Conservation (phyloP, 37 sponge, comb jelly and placozoan genomes). For the Bolinopsis microptera region DNA sequence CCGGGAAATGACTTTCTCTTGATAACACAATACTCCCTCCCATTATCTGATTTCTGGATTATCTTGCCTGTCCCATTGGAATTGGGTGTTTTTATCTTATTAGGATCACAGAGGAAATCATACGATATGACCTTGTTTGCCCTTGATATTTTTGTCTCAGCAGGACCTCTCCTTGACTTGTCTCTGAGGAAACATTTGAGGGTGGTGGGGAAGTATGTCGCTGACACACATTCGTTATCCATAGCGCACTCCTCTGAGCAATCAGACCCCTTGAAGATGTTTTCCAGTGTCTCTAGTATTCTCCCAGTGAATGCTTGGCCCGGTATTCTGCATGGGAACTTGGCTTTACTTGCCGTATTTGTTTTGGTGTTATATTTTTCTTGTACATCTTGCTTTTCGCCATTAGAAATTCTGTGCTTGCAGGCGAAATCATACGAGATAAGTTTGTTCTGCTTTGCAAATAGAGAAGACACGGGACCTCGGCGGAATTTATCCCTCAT, state of each 20-base stretch:
- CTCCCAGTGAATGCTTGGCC: not conserved
- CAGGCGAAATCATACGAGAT: not conserved
- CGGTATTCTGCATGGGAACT: not conserved
- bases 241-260: slow-evolving; percentile 36
- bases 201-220: not conserved
- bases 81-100: not conserved
- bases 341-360: not conserved
- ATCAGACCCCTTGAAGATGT: not conserved
- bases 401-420: not conserved
- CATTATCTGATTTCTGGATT: not conserved
- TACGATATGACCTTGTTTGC: not conserved
- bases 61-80: not conserved
- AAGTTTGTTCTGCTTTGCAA: not conserved
- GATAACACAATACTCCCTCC: not conserved
- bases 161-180: not conserved
- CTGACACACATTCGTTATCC: not conserved
- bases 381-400: not conserved
- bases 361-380: not conserved
- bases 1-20: not conserved
- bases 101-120: slow-evolving; percentile 11
- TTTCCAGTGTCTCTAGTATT: not conserved
- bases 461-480: not conserved
- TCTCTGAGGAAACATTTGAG: not conserved
- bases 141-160: not conserved
- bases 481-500: not conserved